Evolutionary conservation across 2,797 vertebrate species (phyloP).

Genomic region (Diplodus puntazzo): DNA sequence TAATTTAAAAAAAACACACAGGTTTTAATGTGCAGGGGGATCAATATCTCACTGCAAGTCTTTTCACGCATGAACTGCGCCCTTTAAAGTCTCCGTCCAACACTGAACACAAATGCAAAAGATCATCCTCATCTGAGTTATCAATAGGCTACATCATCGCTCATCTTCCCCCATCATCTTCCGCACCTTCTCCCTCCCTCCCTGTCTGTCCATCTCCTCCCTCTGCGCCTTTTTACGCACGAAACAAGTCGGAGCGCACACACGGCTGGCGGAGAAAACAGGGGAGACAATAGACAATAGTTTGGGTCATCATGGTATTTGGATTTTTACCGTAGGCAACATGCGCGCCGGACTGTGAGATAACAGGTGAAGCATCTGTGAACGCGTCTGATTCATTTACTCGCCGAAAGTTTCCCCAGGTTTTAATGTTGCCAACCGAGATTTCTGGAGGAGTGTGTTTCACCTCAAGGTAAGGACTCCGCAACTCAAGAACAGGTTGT

Average conservation of each 20-base stretch:
- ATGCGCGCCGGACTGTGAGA: slow-evolving; percentile 67
- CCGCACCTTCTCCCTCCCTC: slow-evolving; percentile 77
- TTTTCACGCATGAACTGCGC: slow-evolving; percentile 16
- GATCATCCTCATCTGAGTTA: slow-evolving; percentile 67
- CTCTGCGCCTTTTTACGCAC: slow-evolving; percentile 80
- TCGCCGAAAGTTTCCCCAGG: slow-evolving; percentile 64
- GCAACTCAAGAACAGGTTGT: slow-evolving; percentile 63
- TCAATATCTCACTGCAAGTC: slow-evolving; percentile 12
- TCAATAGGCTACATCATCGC: slow-evolving; percentile 75
- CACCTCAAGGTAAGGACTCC: slow-evolving; percentile 85
- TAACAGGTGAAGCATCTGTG: slow-evolving; percentile 56
- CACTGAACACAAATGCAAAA: slow-evolving; percentile 58
- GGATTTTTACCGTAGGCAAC: slow-evolving; percentile 66
- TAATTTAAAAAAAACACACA: background rate
- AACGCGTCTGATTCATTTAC: slow-evolving; percentile 52
- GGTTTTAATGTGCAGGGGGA: background rate
- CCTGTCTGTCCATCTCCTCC: slow-evolving; percentile 79
- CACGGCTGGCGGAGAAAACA: slow-evolving; percentile 66
- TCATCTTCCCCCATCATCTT: slow-evolving; percentile 77
- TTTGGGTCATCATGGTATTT: slow-evolving; percentile 76
- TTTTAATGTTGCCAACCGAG: slow-evolving; percentile 89
- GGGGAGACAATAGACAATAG: slow-evolving; percentile 77
- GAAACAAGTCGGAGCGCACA: slow-evolving; percentile 76
- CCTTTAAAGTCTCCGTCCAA: slow-evolving; percentile 48
- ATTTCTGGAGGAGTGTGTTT: slow-evolving; percentile 88